Evolutionary conservation across 2,113 vertebrate species (phyloP), one percentile per base, ranked within the genome.

Genomic region (Bagarius yarrelli): DNA sequence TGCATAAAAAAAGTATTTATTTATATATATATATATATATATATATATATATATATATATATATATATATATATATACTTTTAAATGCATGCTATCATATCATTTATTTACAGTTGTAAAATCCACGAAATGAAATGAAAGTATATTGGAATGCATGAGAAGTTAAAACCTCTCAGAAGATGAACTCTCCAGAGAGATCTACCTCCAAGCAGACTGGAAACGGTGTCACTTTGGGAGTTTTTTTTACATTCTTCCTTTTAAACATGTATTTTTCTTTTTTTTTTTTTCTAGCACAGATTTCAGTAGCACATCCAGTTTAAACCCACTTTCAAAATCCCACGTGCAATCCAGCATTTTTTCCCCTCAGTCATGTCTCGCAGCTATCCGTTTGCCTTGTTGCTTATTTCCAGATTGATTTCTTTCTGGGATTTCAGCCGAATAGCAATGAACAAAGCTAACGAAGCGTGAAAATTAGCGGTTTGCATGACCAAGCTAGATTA

Each of bases 201-300:
- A 76, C 80, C 61, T 81, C 80, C n/a, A 59, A 23, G 12, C 70
- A 73, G 40, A 67, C 50, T 64, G 5, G 15, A 76, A 60, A 67
- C n/a, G 25, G 36, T 53, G 55, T 23, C 64, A 82, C 55, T 76
- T 40, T 14, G 21, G 47, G 63, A 56, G 25, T 32, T 32, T 9
- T 12, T 36, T 47, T 18, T n/a, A 21, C 53, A 14, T 27, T 44
- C 32, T 2, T 55, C 14, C 12, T 27, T 64, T 34, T 64, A 27
- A 23, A 61, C 71, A 27, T 32, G 3, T 25, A 6, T 5, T 1
- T 23, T 6, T 34, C 25, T 76, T 34, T 13, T 67, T 16, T 5
- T 82, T 30, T 56, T n/a, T n/a, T 75, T 15, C 79, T 53, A 8
- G 60, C 9, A 57, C 63, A 59, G 36, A 40, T 47, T 47, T 83